Percentiles rank a stretch among this genome's conserved stretches.
Evolutionary conservation across 2,113 vertebrate genomes (phyloP).

Genomic region (Perca schrenkii): DNA sequence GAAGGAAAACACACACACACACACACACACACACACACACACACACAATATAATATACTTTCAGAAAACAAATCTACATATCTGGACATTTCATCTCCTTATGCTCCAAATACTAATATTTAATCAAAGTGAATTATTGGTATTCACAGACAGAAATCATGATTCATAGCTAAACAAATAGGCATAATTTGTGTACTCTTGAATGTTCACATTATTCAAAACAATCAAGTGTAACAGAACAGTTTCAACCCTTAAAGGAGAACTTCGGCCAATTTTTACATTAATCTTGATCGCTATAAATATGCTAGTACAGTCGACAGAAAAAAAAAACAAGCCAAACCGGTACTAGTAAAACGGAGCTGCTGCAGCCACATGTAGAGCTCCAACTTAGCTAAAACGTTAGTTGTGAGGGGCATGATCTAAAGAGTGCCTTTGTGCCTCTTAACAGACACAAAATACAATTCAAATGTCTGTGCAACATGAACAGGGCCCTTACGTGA

Average conservation of each 20-base stretch:
- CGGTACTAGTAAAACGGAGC: no score
- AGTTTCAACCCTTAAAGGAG: background rate
- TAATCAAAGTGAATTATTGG: background rate
- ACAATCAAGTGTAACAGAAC: background rate
- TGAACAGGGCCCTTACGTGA: no score
- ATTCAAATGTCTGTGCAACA: no score
- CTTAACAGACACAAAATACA: no score
- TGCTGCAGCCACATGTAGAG: no score
- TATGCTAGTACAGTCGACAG: no score
- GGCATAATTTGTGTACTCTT: background rate
- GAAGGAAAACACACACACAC: background rate
- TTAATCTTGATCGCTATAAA: no score
- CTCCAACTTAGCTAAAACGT: no score
- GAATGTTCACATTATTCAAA: background rate
- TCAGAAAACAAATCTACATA: background rate
- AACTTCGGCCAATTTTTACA: no score
- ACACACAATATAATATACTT: background rate
- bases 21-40: background rate
- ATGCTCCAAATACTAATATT: background rate
- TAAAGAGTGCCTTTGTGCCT: no score
- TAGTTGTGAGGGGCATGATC: no score
- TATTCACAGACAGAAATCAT: constrained; percentile 7
- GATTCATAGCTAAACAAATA: constrained; percentile 5
- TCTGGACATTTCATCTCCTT: background rate
- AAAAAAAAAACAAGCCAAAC: no score